Conservation (phyloP, 2,113 vertebrate species). For the Thamnaconus septentrionalis region DNA sequence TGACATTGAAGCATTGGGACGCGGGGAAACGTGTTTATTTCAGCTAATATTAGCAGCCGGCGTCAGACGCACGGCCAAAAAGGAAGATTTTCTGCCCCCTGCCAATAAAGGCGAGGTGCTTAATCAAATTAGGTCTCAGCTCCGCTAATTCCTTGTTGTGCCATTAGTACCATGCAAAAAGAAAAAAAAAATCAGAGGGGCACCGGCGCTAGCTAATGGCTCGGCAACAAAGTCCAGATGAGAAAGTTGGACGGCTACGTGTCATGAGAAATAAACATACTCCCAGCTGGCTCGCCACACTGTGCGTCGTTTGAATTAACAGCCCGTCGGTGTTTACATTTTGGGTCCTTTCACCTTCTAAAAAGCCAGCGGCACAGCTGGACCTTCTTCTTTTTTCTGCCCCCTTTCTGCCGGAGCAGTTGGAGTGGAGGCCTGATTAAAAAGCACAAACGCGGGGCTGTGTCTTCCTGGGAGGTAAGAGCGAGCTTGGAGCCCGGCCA, state of each 20-base stretch:
- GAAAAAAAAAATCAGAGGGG: constrained; percentile 19
- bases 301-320: constrained; percentile 66
- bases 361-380: constrained; percentile 67
- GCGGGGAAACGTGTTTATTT: constrained; percentile 60
- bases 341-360: constrained; percentile 58
- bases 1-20: constrained; percentile 42
- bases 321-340: constrained; percentile 59
- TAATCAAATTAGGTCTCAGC: constrained; percentile 46
- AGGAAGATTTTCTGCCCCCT: constrained; percentile 7
- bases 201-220: constrained; percentile 51
- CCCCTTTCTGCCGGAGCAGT: constrained; percentile 64
- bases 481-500: constrained; percentile 58
- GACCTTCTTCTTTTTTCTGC: constrained; percentile 62
- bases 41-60: constrained; percentile 45
- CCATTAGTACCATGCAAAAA: constrained; percentile 35
- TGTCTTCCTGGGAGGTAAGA: constrained; percentile 74
- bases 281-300: constrained; percentile 43
- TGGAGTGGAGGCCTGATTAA: constrained; percentile 77
- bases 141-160: constrained; percentile 46
- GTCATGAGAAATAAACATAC: constrained; percentile 38
- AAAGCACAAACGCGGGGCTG: constrained; percentile 55
- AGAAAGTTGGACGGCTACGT: constrained; percentile 45
- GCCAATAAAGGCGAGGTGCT: constrained; percentile 31
- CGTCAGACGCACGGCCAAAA: constrained; percentile 16
- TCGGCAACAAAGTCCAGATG: constrained; percentile 42